phyloP scores from a whole-genome alignment of 2,888 invertebrate genomes.

The Amitus sp. region DNA sequence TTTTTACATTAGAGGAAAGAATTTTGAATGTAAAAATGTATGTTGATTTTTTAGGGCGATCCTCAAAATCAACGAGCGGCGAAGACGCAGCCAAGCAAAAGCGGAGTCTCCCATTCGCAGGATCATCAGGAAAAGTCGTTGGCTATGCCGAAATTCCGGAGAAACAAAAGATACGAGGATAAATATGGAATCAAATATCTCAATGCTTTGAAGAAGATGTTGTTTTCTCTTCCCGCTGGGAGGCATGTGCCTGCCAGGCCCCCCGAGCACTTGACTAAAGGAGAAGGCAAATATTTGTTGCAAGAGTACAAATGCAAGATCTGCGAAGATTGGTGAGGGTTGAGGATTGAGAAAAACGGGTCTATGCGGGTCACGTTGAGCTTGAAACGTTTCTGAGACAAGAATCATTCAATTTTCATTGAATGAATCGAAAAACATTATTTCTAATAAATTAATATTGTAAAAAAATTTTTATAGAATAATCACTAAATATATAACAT shows the following conservation, averaged over 20 bases:
- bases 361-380: too few relatives aligned
- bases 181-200: constrained; percentile 51
- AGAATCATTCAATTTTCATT: too few relatives aligned
- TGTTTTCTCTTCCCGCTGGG: constrained; percentile 46
- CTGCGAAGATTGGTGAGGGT: constrained; percentile 60
- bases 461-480: too few relatives aligned
- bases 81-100: too few relatives aligned
- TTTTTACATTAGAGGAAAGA: too few relatives aligned
- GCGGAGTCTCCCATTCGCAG: background rate
- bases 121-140: background rate
- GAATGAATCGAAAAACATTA: too few relatives aligned
- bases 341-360: too few relatives aligned
- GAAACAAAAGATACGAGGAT: constrained; percentile 45
- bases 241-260: constrained; percentile 50
- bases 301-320: constrained; percentile 47
- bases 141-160: constrained; percentile 48
- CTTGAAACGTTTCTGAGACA: too few relatives aligned
- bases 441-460: too few relatives aligned
- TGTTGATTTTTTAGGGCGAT: too few relatives aligned
- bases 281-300: constrained; percentile 34
- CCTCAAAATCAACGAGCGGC: background rate
- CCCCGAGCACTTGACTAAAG: constrained; percentile 42
- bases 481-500: too few relatives aligned
- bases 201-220: constrained; percentile 49
- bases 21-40: too few relatives aligned